A percentile compares a stretch with the other conserved stretches of the same genome.
Conservation (phyloP, 2,797 vertebrate species). For the Lepilemur septentrionalis region DNA sequence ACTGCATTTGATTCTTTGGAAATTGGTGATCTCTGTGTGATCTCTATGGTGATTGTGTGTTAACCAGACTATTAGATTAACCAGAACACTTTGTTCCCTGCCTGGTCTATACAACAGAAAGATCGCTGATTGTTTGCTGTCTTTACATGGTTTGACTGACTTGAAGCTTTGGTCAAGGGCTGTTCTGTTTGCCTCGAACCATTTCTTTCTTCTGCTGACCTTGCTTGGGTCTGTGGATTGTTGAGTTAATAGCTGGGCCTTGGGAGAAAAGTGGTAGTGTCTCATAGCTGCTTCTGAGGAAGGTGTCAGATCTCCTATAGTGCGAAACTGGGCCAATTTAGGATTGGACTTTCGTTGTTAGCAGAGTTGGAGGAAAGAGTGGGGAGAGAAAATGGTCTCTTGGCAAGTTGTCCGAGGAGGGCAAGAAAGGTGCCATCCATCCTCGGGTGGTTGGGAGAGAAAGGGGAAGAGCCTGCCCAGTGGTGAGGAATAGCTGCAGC, state of each 20-base stretch:
- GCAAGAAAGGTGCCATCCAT: not conserved
- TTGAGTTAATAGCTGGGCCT: constrained; percentile 29
- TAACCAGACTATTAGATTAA: constrained; percentile 65
- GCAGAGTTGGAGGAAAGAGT: constrained; percentile 18
- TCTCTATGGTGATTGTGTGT: constrained; percentile 51
- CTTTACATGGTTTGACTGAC: constrained; percentile 31
- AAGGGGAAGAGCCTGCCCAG: not conserved
- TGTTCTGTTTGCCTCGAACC: not conserved
- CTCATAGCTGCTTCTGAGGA: constrained; percentile 15
- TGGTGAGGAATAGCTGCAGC: not conserved
- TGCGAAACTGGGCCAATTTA: constrained; percentile 32
- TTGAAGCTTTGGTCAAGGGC: constrained; percentile 45
- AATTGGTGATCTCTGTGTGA: constrained; percentile 57
- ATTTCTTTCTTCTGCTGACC: constrained; percentile 46
- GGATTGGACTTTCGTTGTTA: constrained; percentile 32
- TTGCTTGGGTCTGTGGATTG: constrained; percentile 3
- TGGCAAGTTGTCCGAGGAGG: constrained; percentile 5
- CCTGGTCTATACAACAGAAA: constrained; percentile 43
- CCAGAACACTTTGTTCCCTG: constrained; percentile 38
- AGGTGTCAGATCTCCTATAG: constrained; percentile 38
- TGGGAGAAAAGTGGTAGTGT: constrained; percentile 29
- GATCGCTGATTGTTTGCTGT: constrained; percentile 19
- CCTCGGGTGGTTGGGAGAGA: not conserved
- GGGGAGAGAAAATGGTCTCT: constrained; percentile 38
- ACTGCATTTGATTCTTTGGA: constrained; percentile 63